Percentiles rank a stretch among this genome's conserved stretches.
phyloP scores from a whole-genome alignment of 2,888 invertebrate genomes.

The Ischnura elegans region DNA sequence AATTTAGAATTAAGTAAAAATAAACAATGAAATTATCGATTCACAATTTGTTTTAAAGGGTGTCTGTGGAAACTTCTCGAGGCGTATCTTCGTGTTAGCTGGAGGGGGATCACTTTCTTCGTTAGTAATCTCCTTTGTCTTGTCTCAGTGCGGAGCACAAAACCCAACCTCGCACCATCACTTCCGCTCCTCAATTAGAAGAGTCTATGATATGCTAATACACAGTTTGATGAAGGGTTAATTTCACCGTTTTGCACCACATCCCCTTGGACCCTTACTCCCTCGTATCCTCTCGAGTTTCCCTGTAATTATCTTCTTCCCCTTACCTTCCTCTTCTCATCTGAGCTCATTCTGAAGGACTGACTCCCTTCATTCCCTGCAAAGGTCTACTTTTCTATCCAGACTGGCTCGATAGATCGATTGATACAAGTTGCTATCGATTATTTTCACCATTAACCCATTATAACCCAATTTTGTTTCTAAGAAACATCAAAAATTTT shows the following conservation, averaged over 20 bases:
- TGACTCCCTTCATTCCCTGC: not conserved
- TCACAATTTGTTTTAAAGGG: too few relatives aligned
- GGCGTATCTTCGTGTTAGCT: not conserved
- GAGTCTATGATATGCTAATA: slow-evolving; percentile 67
- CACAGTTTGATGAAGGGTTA: slow-evolving; percentile 63
- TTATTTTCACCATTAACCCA: too few relatives aligned
- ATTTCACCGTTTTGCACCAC: slow-evolving; percentile 58
- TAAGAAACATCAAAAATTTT: too few relatives aligned
- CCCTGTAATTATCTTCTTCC: slow-evolving; percentile 52
- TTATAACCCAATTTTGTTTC: too few relatives aligned
- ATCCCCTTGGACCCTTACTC: slow-evolving; percentile 14
- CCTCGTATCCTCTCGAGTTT: slow-evolving; percentile 39
- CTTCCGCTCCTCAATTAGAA: slow-evolving; percentile 65
- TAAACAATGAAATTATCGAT: too few relatives aligned
- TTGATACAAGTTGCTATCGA: too few relatives aligned
- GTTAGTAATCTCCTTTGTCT: not conserved
- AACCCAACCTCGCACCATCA: slow-evolving; percentile 50
- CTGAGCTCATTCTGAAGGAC: not conserved
- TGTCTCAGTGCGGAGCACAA: not conserved
- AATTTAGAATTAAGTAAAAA: too few relatives aligned
- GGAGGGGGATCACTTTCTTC: slow-evolving; percentile 34
- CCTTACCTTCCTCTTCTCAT: not conserved
- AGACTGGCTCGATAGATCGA: too few relatives aligned
- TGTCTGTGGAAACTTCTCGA: not conserved
- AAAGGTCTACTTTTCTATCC: too few relatives aligned